phyloP scores from a whole-genome alignment of 2,113 vertebrate species.

The Catharus bicknelli region DNA sequence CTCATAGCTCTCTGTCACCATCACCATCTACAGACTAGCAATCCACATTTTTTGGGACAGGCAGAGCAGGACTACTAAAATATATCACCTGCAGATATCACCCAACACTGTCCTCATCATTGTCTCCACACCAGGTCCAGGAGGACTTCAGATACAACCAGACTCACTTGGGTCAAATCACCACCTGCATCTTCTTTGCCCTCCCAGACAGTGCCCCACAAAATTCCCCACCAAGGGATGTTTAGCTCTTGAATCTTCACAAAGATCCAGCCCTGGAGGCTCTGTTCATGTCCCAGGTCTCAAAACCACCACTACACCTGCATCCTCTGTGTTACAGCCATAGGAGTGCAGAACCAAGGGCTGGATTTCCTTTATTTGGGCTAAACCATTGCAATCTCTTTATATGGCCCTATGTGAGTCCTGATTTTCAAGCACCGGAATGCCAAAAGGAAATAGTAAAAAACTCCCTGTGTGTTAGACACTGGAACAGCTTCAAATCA shows the following conservation, averaged over 20 bases:
- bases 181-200: not conserved
- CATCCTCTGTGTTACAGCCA: not conserved
- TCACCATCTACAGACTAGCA: not conserved
- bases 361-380: slow-evolving; percentile 13
- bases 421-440: slow-evolving; percentile 37
- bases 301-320: not conserved
- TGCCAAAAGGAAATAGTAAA: not conserved
- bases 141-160: not conserved
- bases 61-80: not conserved
- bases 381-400: not conserved
- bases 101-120: not conserved
- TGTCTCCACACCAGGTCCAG: not conserved
- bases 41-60: not conserved
- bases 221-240: not conserved
- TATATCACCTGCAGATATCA: not conserved
- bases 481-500: slow-evolving; percentile 16
- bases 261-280: not conserved
- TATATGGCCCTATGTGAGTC: not conserved
- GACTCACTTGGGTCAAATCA: not conserved
- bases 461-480: not conserved
- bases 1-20: not conserved
- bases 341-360: not conserved
- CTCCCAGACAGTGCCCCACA: not conserved
- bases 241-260: not conserved
- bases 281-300: not conserved